These are phyloP conservation scores for Hephaestus fuliginosus DNA, from an alignment of 2,797 vertebrate species.

Conservation along the genomic window DNA sequence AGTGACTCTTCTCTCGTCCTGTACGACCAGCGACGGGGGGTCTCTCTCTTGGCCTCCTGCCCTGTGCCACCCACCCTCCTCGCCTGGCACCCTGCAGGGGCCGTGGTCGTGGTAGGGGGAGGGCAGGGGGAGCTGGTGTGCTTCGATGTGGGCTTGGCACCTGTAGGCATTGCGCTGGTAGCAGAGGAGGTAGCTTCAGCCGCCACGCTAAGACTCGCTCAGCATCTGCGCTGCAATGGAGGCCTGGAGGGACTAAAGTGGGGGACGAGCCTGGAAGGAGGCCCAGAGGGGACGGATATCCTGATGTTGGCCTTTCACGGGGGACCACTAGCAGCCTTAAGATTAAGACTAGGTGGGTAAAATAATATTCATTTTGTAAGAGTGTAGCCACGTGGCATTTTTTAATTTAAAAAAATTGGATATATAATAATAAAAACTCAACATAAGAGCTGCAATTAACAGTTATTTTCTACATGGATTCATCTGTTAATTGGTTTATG, in stretches of 20 bases:
- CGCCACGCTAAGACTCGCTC: slow-evolving; percentile 87
- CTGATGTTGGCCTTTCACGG: slow-evolving; percentile 90
- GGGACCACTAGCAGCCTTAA: slow-evolving; percentile 91
- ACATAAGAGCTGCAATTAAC: not conserved
- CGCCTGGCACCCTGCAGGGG: slow-evolving; percentile 91
- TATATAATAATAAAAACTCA: not conserved
- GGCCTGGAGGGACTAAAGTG: slow-evolving; percentile 90
- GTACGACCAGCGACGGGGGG: slow-evolving; percentile 86
- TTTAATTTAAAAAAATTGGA: not conserved
- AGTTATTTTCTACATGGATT: not conserved
- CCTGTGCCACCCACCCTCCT: slow-evolving; percentile 87
- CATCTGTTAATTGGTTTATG: not conserved
- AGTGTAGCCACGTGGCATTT: no score
- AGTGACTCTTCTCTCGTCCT: slow-evolving; percentile 92
- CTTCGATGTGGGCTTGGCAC: slow-evolving; percentile 92
- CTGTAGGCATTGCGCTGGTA: slow-evolving; percentile 88
- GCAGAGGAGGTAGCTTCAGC: slow-evolving; percentile 87
- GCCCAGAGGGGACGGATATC: slow-evolving; percentile 80
- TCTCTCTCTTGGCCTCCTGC: slow-evolving; percentile 86
- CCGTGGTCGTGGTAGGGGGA: slow-evolving; percentile 87
- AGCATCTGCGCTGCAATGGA: slow-evolving; percentile 85
- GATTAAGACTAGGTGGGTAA: slow-evolving; percentile 91
- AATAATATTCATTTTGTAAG: not conserved
- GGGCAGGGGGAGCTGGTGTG: slow-evolving; percentile 92
- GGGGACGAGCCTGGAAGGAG: slow-evolving; percentile 76